Percentiles rank a stretch among this genome's conserved stretches.
These are phyloP conservation scores for Potorous gilbertii DNA, from an alignment of 2,797 vertebrate genomes.

Conservation along the genomic window DNA sequence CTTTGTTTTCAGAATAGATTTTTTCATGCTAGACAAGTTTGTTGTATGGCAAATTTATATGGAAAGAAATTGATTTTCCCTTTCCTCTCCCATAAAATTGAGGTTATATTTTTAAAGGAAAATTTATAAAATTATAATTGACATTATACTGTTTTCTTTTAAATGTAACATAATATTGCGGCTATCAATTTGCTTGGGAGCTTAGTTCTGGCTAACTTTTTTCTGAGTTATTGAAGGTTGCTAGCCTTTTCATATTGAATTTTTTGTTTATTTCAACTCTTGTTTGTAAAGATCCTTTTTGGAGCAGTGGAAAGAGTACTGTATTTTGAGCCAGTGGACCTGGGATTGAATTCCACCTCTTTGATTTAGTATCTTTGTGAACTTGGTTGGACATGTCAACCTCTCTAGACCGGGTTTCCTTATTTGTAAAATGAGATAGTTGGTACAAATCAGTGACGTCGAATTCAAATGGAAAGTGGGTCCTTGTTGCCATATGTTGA, in stretches of 20 bases:
- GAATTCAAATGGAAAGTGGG: neutral
- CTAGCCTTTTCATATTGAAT: neutral
- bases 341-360: neutral
- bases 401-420: neutral
- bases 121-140: neutral
- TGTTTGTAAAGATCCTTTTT: neutral
- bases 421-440: neutral
- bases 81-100: neutral
- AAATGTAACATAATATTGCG: neutral
- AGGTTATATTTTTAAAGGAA: neutral
- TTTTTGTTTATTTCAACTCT: neutral
- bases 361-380: neutral
- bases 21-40: neutral
- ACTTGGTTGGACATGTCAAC: neutral
- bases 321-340: neutral
- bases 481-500: neutral
- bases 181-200: neutral
- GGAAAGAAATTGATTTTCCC: neutral
- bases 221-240: neutral
- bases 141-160: neutral
- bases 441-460: neutral
- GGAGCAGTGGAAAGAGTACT: neutral
- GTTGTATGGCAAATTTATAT: neutral
- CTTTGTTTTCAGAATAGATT: neutral
- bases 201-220: neutral